A percentile compares a stretch with the other conserved stretches of the same genome.
Conservation (phyloP, 2,113 vertebrate genomes). For the Xiphophorus maculatus region DNA sequence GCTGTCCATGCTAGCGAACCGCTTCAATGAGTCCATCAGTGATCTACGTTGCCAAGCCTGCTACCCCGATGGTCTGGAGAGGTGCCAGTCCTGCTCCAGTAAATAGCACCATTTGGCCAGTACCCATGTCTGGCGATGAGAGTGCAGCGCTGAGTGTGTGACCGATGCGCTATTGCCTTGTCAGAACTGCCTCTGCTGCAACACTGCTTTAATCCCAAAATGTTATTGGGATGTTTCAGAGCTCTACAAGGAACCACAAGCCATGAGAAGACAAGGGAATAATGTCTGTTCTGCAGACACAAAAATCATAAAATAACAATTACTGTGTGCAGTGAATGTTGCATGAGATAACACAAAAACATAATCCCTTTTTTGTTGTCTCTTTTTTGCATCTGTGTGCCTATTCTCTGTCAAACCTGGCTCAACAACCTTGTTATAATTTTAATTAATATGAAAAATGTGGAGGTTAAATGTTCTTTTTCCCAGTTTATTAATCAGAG, state of each 20-base stretch:
- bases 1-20: conserved; percentile 95
- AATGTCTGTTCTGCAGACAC: conserved; percentile 25
- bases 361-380: conserved; percentile 62
- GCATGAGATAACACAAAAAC: conserved; percentile 53
- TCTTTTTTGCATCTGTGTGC: conserved; percentile 45
- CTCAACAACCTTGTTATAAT: conserved; percentile 44
- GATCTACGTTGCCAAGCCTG: conserved; percentile 93
- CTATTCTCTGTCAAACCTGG: conserved; percentile 33
- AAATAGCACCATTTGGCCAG: conserved; percentile 67
- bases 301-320: conserved; percentile 58
- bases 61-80: conserved; percentile 89
- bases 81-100: conserved; percentile 84
- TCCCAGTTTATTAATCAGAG: conserved; percentile 22
- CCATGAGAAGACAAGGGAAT: conserved; percentile 48
- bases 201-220: conserved; percentile 54
- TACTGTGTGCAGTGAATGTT: conserved; percentile 60
- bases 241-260: conserved; percentile 55
- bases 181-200: conserved; percentile 53
- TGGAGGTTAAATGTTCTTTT: conserved; percentile 41
- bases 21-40: conserved; percentile 94
- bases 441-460: conserved; percentile 63
- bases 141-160: conserved; percentile 16
- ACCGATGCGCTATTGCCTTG: conserved; percentile 33
- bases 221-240: conserved; percentile 53
- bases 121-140: conserved; percentile 41